Base-by-base conservation (phyloP, 2,113 vertebrate species). In the Macroglossus sobrinus region DNA sequence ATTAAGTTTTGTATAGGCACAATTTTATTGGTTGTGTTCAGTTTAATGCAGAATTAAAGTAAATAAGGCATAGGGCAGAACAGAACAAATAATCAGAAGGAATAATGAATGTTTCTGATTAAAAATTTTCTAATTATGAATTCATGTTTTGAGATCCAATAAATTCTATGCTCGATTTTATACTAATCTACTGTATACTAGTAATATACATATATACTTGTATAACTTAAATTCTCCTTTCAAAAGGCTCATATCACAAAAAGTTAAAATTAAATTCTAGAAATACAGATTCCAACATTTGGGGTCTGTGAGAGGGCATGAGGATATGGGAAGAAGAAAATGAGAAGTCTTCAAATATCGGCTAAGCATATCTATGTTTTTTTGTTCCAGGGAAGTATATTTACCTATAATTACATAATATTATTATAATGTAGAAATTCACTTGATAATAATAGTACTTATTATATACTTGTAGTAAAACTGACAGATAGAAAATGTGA, bases 341-440 rank as follows among this genome's bases (percentile, higher is more conserved):
- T 35, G 28, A 89, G 7, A 79, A 72, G 28, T 30, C 35, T 53
- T 94, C 40, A 93, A 84, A 35, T 1, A n/a, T 78, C 59, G 40
- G 4, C 3, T 47, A 43, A 82, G 1, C 78, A 40, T 30, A 45
- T 14, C 18, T 92, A 12, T 53, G 66, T 0, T 53, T 50, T 50
- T 91, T 89, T 75, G 28, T 63, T 71, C 28, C 43, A 61, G 12
- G 61, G 47, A 95, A 75, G 3, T 5, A 68, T 92, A 19, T 30
- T 78, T 79, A 53, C 53, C 3, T 38, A 15, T 79, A 82, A 35
- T 69, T 79, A 80, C 10, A 3, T 50, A 87, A 69, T 8, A 40
- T 78, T 15, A 71, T 12, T 50, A 45, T 55, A 45, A 76, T 84
- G 16, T 12, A 80, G 5, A 82, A 69, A 55, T 78, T 4, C 0